Evolutionary conservation across 2,113 vertebrate genomes (phyloP).

Genomic region (Tringa solitaria): DNA sequence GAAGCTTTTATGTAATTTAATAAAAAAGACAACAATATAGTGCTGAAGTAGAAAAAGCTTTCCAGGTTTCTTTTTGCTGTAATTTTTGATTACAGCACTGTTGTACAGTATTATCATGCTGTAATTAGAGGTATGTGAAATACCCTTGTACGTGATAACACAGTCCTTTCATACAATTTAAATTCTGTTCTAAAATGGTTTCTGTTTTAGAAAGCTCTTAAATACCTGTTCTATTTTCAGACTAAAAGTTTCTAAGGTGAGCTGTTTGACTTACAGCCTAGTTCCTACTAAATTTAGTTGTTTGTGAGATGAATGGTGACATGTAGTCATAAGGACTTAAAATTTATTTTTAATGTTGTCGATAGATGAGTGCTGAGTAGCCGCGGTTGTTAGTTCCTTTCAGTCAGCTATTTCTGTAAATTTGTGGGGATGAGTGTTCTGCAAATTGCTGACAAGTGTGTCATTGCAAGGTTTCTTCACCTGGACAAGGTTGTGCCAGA

Average conservation of each 20-base stretch:
- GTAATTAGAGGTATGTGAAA: neutral
- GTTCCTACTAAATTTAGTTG: neutral
- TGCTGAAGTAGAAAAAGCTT: neutral
- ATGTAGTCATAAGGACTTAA: neutral
- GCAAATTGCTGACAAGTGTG: neutral
- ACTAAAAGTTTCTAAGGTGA: neutral
- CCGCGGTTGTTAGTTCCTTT: neutral
- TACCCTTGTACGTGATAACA: neutral
- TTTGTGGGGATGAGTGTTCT: neutral
- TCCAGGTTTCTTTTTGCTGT: neutral
- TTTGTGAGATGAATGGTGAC: neutral
- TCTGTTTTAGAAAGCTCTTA: neutral
- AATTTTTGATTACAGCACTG: neutral
- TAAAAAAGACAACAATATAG: neutral
- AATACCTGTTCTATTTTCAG: neutral
- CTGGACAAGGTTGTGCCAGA: neutral
- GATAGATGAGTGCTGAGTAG: neutral
- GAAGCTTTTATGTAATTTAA: slow-evolving; percentile 9
- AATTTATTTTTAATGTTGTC: slow-evolving; percentile 12
- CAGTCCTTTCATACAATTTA: neutral
- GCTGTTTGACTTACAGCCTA: neutral
- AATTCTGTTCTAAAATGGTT: neutral
- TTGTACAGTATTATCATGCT: neutral
- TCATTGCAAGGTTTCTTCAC: neutral
- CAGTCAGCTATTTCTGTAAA: neutral